Evolutionary conservation across 2,888 invertebrate genomes (phyloP).

Genomic region (Colletes collaris): DNA sequence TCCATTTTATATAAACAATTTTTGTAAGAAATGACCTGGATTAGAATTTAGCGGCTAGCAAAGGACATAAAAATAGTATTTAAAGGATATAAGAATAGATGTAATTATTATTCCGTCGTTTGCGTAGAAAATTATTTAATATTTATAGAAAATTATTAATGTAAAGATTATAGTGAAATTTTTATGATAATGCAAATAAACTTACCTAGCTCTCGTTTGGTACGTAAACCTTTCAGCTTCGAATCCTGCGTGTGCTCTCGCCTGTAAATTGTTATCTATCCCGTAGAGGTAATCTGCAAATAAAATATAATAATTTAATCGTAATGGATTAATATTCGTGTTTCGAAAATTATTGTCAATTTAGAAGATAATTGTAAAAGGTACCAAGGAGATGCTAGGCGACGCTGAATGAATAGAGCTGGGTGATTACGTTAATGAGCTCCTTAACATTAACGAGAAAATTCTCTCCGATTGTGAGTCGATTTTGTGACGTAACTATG

Average conservation of each 20-base stretch:
- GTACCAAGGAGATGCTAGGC: not conserved
- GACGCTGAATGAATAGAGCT: slow-evolving; percentile 27
- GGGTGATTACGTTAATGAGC: slow-evolving; percentile 54
- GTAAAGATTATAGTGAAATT: not conserved
- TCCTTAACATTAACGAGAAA: slow-evolving; percentile 19
- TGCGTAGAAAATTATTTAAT: too few relatives aligned
- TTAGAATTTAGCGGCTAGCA: too few relatives aligned
- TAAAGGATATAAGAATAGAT: too few relatives aligned
- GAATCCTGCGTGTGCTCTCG: slow-evolving; percentile 80
- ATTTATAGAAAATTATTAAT: too few relatives aligned
- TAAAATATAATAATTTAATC: not conserved
- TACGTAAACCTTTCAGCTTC: slow-evolving; percentile 79
- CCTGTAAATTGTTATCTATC: slow-evolving; percentile 80
- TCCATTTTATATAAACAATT: too few relatives aligned
- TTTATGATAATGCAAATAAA: not conserved
- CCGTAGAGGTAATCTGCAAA: slow-evolving; percentile 80
- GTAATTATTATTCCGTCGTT: too few relatives aligned
- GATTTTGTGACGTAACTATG: slow-evolving; percentile 38
- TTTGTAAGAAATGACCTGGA: too few relatives aligned
- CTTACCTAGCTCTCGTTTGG: slow-evolving; percentile 69
- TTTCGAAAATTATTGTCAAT: too few relatives aligned
- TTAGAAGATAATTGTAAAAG: not conserved
- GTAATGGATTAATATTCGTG: not conserved
- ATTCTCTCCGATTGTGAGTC: slow-evolving; percentile 18
- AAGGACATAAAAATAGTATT: too few relatives aligned